Percentiles rank a stretch among this genome's conserved stretches.
phyloP scores from a whole-genome alignment of 2,113 vertebrate species.

The Protobothrops flavoviridis region DNA sequence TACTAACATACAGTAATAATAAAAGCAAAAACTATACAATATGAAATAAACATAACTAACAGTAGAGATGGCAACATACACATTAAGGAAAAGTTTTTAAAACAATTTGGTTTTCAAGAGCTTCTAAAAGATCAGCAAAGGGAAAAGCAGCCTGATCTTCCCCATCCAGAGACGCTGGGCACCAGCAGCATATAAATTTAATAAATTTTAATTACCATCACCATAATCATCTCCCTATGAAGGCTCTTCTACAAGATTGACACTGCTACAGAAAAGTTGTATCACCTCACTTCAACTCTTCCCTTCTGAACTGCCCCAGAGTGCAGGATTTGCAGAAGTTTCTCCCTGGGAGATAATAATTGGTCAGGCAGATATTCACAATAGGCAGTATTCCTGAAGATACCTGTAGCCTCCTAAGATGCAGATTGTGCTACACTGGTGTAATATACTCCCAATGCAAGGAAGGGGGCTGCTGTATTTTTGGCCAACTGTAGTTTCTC shows the following conservation, averaged over 20 bases:
- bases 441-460: neutral
- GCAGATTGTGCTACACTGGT: neutral
- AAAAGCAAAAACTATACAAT: neutral
- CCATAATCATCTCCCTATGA: neutral
- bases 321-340: neutral
- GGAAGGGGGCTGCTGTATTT: neutral
- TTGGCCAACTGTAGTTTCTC: neutral
- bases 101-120: neutral
- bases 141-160: neutral
- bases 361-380: neutral
- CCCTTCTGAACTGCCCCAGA: neutral
- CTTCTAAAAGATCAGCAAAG: neutral
- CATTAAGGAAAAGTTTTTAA: neutral
- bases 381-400: neutral
- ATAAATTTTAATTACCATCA: neutral
- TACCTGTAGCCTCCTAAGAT: neutral
- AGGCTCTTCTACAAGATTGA: neutral
- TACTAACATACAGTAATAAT: neutral
- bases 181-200: neutral
- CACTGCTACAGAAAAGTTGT: neutral
- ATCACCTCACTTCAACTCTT: neutral
- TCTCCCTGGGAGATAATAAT: neutral
- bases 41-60: neutral
- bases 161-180: neutral
- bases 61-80: neutral